A percentile compares a stretch with the other conserved stretches of the same genome.
Conservation (phyloP, 2,797 vertebrate genomes). For the Sebastes alutus region DNA sequence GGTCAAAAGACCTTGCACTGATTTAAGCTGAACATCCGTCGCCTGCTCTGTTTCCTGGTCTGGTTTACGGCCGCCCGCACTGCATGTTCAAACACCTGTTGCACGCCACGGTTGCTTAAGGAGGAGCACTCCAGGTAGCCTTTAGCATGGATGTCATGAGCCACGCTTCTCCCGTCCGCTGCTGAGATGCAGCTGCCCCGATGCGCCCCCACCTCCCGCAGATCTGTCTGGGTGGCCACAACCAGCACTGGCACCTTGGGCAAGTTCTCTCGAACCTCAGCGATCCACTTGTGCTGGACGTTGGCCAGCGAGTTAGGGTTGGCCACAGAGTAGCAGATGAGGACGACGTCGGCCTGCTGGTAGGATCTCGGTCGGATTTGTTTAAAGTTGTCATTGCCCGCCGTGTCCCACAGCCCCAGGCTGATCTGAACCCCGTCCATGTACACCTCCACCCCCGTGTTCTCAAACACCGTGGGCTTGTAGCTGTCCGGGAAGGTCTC, state of each 20-base stretch:
- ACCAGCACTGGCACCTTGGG: constrained; percentile 91
- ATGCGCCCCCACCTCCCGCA: constrained; percentile 87
- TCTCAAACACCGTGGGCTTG: constrained; percentile 95
- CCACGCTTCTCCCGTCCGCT: constrained; percentile 86
- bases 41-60: constrained; percentile 82
- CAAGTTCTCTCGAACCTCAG: constrained; percentile 87
- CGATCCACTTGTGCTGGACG: constrained; percentile 91
- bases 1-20: constrained; percentile 89
- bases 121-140: constrained; percentile 97
- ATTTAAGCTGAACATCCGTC: constrained; percentile 88
- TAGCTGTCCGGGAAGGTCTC: constrained; percentile 95
- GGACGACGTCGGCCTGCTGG: constrained; percentile 93
- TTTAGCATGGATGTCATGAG: constrained; percentile 90
- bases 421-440: constrained; percentile 95
- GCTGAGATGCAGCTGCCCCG: constrained; percentile 85
- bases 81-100: constrained; percentile 95
- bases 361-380: constrained; percentile 94
- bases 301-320: constrained; percentile 90
- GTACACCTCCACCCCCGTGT: constrained; percentile 95
- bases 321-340: constrained; percentile 96
- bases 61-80: constrained; percentile 91
- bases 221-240: constrained; percentile 95
- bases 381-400: constrained; percentile 91
- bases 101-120: constrained; percentile 91
- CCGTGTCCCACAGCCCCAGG: constrained; percentile 96